A percentile compares a stretch with the other conserved stretches of the same genome.
Conservation (phyloP, 2,888 invertebrate species). For the Drosophila anomalata region DNA sequence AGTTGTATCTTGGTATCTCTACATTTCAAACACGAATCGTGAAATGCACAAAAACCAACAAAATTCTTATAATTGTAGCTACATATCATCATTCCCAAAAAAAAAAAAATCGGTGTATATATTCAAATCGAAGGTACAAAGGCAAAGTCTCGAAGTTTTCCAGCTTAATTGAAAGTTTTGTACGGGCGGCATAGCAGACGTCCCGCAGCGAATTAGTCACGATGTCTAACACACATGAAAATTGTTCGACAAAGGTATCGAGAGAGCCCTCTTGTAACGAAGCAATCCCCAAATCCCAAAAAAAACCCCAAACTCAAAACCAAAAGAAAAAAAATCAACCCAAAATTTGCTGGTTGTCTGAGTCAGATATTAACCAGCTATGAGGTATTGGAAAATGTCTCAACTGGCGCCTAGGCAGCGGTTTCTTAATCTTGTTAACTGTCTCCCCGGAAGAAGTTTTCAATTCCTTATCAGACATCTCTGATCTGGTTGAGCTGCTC, state of each 20-base stretch:
- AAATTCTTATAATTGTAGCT: conserved; percentile 40
- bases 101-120: neutral
- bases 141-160: conserved; percentile 41
- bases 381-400: conserved; percentile 23
- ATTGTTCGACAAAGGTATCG: conserved; percentile 45
- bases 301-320: neutral
- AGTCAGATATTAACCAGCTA: conserved; percentile 21
- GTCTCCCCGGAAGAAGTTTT: conserved; percentile 64
- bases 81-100: conserved; percentile 23
- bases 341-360: conserved; percentile 10
- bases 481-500: conserved; percentile 34
- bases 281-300: conserved; percentile 7
- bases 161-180: conserved; percentile 74
- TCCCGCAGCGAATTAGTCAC: conserved; percentile 83
- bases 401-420: conserved; percentile 49
- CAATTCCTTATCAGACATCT: conserved; percentile 52
- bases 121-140: conserved; percentile 24
- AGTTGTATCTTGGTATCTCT: conserved; percentile 48
- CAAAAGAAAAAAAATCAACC: conserved; percentile 9
- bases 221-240: conserved; percentile 75
- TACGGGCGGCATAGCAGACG: conserved; percentile 50
- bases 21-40: conserved; percentile 52
- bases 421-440: conserved; percentile 47
- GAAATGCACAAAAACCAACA: conserved; percentile 68
- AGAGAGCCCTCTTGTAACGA: conserved; percentile 7